These are phyloP conservation scores for Sinotaia quadrata DNA, from an alignment of 2,888 invertebrate genomes.

Conservation along the genomic window DNA sequence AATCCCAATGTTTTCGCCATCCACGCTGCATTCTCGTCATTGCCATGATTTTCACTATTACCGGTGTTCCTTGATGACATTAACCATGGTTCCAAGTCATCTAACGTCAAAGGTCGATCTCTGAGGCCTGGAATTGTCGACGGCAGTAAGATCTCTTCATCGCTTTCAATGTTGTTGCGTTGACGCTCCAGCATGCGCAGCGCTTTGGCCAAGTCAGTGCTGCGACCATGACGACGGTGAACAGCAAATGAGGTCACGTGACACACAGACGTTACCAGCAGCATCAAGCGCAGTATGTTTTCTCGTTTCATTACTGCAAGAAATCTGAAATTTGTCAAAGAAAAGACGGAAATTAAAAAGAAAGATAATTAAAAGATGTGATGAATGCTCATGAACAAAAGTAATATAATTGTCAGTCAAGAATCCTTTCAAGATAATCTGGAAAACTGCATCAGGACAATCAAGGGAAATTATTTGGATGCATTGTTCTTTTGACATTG, in stretches of 20 bases:
- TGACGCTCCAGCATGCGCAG: conserved; percentile 39
- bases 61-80: neutral
- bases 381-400: too few relatives aligned
- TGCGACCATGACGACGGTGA: conserved; percentile 16
- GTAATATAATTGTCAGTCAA: too few relatives aligned
- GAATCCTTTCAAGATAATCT: too few relatives aligned
- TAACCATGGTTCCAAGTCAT: conserved; percentile 24
- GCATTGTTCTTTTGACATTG: too few relatives aligned
- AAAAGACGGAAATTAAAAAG: too few relatives aligned
- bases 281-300: neutral
- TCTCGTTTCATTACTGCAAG: too few relatives aligned
- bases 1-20: conserved; percentile 8
- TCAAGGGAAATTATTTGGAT: too few relatives aligned
- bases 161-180: conserved; percentile 30
- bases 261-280: conserved; percentile 6
- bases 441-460: too few relatives aligned
- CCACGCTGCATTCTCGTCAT: conserved; percentile 11
- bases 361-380: too few relatives aligned
- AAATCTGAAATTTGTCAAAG: too few relatives aligned
- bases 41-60: too few relatives aligned
- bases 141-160: conserved; percentile 3
- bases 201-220: conserved; percentile 33
- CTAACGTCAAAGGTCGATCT: neutral
- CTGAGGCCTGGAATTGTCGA: neutral
- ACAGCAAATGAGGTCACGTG: conserved; percentile 37